Evolutionary conservation across 1,140 invertebrate genomes (phyloP).

Genomic region (Drosophila cardini): DNA sequence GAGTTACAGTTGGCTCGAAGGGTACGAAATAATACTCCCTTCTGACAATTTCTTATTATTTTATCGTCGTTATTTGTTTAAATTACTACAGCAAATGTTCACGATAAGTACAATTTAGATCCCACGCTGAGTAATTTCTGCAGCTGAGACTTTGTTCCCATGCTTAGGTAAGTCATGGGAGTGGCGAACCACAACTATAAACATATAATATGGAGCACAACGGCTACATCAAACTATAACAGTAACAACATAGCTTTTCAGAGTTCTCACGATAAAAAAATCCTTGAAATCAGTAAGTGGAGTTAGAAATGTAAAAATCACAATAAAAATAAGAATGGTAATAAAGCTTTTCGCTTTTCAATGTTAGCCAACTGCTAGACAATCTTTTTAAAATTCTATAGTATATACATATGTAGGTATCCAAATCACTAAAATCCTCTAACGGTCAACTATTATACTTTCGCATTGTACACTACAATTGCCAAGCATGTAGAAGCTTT

Average conservation of each 20-base stretch:
- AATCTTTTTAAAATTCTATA: too few species aligned
- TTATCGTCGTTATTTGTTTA: background rate
- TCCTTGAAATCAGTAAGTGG: conserved; percentile 28
- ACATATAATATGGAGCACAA: conserved; percentile 18
- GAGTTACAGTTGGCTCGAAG: too few species aligned
- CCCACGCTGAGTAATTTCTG: conserved; percentile 1
- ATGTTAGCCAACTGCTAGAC: background rate
- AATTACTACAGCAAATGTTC: conserved; percentile 31
- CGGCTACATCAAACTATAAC: background rate
- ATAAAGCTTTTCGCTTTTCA: too few species aligned
- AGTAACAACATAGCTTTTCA: background rate
- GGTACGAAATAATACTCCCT: background rate
- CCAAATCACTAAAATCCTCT: too few species aligned
- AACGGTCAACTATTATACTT: background rate
- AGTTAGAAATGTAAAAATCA: background rate
- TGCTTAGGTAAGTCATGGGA: conserved; percentile 13
- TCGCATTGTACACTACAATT: background rate
- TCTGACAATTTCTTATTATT: background rate
- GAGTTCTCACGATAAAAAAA: conserved; percentile 8
- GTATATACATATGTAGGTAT: too few species aligned
- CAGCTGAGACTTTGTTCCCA: conserved; percentile 11
- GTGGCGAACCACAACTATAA: conserved; percentile 2
- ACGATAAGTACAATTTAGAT: background rate
- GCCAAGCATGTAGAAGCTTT: background rate
- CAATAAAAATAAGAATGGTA: background rate